These are phyloP conservation scores for Regulus satrapa DNA, from an alignment of 2,113 vertebrate genomes.

Conservation along the genomic window DNA sequence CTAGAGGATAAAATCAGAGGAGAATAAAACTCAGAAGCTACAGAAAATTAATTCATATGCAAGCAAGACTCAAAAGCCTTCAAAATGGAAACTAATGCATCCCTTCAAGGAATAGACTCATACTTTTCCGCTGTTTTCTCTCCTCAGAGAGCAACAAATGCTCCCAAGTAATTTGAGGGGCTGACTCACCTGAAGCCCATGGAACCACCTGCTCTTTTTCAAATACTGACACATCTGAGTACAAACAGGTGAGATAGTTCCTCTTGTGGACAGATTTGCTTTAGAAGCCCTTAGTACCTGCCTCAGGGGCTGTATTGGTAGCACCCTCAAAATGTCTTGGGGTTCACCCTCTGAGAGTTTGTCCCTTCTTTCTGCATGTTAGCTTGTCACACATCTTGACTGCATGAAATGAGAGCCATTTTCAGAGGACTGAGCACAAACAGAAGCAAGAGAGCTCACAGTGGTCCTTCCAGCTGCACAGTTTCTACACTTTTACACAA, in stretches of 20 bases:
- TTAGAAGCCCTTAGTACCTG: not conserved
- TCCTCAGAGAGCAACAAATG: not conserved
- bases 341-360: not conserved
- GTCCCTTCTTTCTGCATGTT: not conserved
- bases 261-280: not conserved
- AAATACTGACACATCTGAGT: rapidly evolving
- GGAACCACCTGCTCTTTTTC: not conserved
- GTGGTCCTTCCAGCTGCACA: not conserved
- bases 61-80: not conserved
- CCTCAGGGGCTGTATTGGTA: not conserved
- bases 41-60: not conserved
- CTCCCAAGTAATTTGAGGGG: not conserved
- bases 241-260: not conserved
- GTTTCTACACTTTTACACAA: not conserved
- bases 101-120: not conserved
- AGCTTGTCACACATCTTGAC: not conserved
- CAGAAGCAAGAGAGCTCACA: not conserved
- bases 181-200: not conserved
- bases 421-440: not conserved
- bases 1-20: not conserved
- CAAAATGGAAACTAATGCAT: not conserved
- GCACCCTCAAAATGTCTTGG: not conserved
- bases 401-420: not conserved
- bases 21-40: not conserved
- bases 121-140: not conserved